phyloP scores from a whole-genome alignment of 2,797 vertebrate genomes.

The Pagetopsis macropterus region DNA sequence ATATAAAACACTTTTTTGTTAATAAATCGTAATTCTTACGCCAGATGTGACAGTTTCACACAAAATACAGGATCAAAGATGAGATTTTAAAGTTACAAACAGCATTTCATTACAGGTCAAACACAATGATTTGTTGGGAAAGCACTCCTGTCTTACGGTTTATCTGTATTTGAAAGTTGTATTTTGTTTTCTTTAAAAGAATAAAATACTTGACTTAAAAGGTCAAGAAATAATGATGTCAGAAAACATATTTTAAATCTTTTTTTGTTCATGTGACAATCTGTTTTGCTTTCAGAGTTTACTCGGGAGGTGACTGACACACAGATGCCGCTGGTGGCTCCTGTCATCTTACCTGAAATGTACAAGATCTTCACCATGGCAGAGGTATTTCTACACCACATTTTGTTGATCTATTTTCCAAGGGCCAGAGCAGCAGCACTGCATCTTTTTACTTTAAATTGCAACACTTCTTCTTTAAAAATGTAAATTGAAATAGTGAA shows the following conservation, averaged over 20 bases:
- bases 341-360: conserved; percentile 99
- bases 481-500: too few relatives aligned
- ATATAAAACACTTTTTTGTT: too few relatives aligned
- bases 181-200: background rate
- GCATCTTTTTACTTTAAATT: background rate
- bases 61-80: background rate
- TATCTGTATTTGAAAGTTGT: too few relatives aligned
- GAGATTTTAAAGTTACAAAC: background rate
- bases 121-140: too few relatives aligned
- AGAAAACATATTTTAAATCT: background rate
- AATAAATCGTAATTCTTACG: too few relatives aligned
- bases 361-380: conserved; percentile 99
- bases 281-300: conserved; percentile 85
- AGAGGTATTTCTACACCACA: conserved; percentile 83
- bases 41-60: too few relatives aligned
- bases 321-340: conserved; percentile 98
- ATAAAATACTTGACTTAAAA: background rate
- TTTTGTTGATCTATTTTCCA: too few relatives aligned
- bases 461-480: too few relatives aligned
- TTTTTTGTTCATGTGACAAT: background rate
- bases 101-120: background rate
- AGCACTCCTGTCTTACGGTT: too few relatives aligned
- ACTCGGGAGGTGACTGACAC: conserved; percentile 97
- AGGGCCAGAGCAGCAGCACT: too few relatives aligned
- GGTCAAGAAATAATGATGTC: background rate